Percentiles rank a stretch among this genome's conserved stretches.
phyloP scores from a whole-genome alignment of 2,888 invertebrate genomes.

The Oscheius myriophilus region DNA sequence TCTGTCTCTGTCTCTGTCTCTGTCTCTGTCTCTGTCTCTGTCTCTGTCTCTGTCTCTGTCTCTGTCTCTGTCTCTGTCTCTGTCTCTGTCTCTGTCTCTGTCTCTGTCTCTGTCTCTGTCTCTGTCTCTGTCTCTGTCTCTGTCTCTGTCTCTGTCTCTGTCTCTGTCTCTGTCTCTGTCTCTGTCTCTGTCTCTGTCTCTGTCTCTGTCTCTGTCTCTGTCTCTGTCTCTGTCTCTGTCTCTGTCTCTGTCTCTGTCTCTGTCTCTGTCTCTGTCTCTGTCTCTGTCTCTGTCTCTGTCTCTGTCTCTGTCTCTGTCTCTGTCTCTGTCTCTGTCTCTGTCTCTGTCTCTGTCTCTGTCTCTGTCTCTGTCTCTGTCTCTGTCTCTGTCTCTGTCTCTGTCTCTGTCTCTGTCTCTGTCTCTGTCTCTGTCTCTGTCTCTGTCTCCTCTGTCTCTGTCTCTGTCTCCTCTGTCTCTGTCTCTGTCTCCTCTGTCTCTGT shows the following conservation, averaged over 20 bases:
- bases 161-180: background rate
- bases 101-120: slow-evolving; percentile 25
- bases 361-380: slow-evolving; percentile 18
- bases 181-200: slow-evolving; percentile 35
- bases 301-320: background rate
- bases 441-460: background rate
- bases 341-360: slow-evolving; percentile 29
- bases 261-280: slow-evolving; percentile 34
- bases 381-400: background rate
- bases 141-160: slow-evolving; percentile 19
- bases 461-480: slow-evolving; percentile 30
- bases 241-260: slow-evolving; percentile 12
- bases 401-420: slow-evolving; percentile 36
- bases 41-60: slow-evolving; percentile 36
- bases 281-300: slow-evolving; percentile 20
- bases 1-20: slow-evolving; percentile 18
- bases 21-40: background rate
- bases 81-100: background rate
- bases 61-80: slow-evolving; percentile 22
- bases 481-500: slow-evolving; percentile 27
- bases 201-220: slow-evolving; percentile 26
- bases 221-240: slow-evolving; percentile 11
- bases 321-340: slow-evolving; percentile 31
- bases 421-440: slow-evolving; percentile 22
- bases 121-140: slow-evolving; percentile 32